Evolutionary conservation across 1,140 invertebrate species (phyloP), one percentile per base, ranked within the genome.

Genomic region (Tribolium castaneum): DNA sequence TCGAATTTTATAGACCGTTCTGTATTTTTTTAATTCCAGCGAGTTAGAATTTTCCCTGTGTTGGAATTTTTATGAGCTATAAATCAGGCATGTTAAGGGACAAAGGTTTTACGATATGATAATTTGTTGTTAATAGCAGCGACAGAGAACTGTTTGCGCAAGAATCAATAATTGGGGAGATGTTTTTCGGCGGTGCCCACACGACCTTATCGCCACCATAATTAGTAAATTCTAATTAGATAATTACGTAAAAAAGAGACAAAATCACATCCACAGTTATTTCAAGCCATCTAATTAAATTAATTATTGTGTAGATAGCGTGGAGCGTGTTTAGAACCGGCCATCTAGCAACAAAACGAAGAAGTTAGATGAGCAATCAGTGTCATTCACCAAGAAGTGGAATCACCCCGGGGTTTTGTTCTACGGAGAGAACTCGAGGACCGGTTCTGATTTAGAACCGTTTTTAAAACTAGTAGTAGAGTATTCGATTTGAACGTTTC

Each of bases 381-480:
- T 75, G 72, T 75, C 72, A 75, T 75, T 75, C 72, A 75, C 51
- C 49, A 75, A 54, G 49, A 59, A 75, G 49, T 54, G 70, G 45
- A 54, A 66, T 66, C 70, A 72, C 72, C 72, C 51, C 72, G 13
- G 50, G 72, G 72, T 35, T 73, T 75, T 59, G 50, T 59, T 59
- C 7, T 72, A 72, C n/a, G 39, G 12, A 50, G 7, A 72, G 70
- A 39, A 56, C 6, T 35, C 12, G 12, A 4, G 39, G 73, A 75
- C 73, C 73, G 73, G 73, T 75, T 75, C 73, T 62, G 13, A 54
- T 39, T 75, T 59, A 62, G 52, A 75, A 73, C 52, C 73, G 54
- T 75, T 75, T 39, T 75, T 75, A 75, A 75, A 59, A 75, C 73
- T 59, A 62, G 73, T 75, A 75, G 73, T 75, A 52, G 22, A 72